A percentile compares a stretch with the other conserved stretches of the same genome.
These are phyloP conservation scores for Hyposoter didymator DNA, from an alignment of 2,888 invertebrate species.

Conservation along the genomic window DNA sequence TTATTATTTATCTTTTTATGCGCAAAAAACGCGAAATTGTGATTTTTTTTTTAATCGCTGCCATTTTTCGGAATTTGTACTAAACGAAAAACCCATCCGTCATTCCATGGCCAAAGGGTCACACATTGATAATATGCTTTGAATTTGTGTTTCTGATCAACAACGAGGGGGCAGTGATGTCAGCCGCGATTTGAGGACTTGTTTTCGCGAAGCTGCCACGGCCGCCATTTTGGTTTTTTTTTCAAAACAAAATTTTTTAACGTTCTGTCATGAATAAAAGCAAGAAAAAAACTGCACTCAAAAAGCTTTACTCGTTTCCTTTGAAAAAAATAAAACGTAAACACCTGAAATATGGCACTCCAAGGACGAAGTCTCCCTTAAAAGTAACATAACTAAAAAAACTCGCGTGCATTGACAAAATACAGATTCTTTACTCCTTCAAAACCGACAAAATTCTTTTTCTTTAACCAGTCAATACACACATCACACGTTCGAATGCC, in stretches of 20 bases:
- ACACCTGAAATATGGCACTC: constrained; percentile 21
- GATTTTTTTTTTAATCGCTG: constrained; percentile 30
- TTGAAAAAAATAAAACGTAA: constrained; percentile 17
- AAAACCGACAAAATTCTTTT: not conserved
- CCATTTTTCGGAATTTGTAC: constrained; percentile 30
- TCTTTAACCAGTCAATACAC: not conserved
- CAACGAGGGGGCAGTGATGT: constrained; percentile 32
- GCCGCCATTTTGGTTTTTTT: constrained; percentile 23
- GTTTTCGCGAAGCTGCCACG: constrained; percentile 34
- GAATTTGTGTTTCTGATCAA: constrained; percentile 28
- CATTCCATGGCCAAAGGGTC: constrained; percentile 31
- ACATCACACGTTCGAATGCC: not conserved
- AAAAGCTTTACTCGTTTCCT: constrained; percentile 16
- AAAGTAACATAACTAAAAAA: not conserved
- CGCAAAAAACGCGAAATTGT: constrained; percentile 25
- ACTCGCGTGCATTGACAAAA: not conserved
- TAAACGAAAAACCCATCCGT: constrained; percentile 31
- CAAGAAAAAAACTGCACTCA: constrained; percentile 22
- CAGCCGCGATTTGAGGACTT: constrained; percentile 28
- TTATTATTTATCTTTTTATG: constrained; percentile 36
- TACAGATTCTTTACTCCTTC: not conserved
- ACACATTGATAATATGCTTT: constrained; percentile 21
- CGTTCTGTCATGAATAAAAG: constrained; percentile 27
- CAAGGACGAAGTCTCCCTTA: constrained; percentile 21
- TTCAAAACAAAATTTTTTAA: not conserved